Evolutionary conservation across 2,888 invertebrate species (phyloP), one percentile per base, ranked within the genome.

Genomic region (Trilocha varians): DNA sequence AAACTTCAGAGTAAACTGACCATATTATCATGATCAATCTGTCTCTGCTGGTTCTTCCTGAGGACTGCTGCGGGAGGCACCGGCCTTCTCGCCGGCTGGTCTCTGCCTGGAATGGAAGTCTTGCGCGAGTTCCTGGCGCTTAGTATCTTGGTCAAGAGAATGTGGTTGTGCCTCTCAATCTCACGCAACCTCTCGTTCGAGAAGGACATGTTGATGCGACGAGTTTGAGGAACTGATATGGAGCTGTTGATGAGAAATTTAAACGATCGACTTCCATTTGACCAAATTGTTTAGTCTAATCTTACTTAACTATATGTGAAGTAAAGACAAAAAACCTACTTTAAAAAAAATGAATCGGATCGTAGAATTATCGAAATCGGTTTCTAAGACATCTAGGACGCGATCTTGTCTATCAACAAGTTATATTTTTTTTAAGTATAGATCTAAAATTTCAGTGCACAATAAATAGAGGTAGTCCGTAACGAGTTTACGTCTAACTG

Each of bases 161-260:
- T 89, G 50, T 88, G 83, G 57, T 89, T 89, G 56, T 89, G 88
- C 1, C 89, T 72, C 50, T 89, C 88, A 13, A 89, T 89, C 55
- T 89, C 89, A 0, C 89, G 76, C 39, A 89, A 70, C 3, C 88
- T 75, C n/a, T 87, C 87, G 60, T 89, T 89, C 0, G 88, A 71
- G 55, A 89, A 89, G 9, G 88, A 86, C 87, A 86, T 87, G 57
- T 87, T 86, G 40, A 78, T 57, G 11, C 85, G 68, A 0, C 74
- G 63, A 0, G 70, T 68, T 25, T 62, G 55, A 0, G 71, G 67
- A 2, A 73, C 60, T 1, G 74, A 70, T 1, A 76, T 48, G 2
- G 80, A 80, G 1, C 84, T 85, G 60, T 18, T 18, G 18, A 18
- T 5, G 8, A 18, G 18, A 18, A 18, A 18, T 4, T 5, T 5